These are phyloP conservation scores for Limosa lapponica DNA, from an alignment of 2,797 vertebrate species.

Conservation along the genomic window DNA sequence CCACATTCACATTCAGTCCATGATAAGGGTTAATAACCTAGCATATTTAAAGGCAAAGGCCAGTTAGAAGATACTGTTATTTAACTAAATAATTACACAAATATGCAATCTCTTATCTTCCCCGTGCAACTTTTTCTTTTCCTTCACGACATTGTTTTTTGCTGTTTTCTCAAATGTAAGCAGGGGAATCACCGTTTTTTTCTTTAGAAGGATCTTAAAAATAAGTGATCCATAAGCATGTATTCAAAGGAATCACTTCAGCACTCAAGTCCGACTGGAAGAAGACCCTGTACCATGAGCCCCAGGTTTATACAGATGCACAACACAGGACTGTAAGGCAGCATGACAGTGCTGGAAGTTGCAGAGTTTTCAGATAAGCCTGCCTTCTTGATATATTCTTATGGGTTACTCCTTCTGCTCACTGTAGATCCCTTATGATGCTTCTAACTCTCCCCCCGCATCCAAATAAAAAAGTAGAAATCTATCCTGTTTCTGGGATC, in stretches of 20 bases:
- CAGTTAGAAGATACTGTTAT: too few species aligned
- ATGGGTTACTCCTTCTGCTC: neutral
- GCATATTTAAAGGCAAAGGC: too few species aligned
- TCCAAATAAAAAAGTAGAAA: neutral
- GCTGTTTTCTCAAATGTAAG: neutral
- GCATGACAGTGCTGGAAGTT: too few species aligned
- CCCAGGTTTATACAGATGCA: neutral
- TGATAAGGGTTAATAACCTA: too few species aligned
- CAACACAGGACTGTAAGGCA: neutral
- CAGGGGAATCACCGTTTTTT: neutral
- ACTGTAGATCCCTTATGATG: neutral
- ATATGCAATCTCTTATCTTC: too few species aligned
- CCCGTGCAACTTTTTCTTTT: too few species aligned
- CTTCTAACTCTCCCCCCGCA: neutral
- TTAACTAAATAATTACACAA: too few species aligned
- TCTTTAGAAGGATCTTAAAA: neutral
- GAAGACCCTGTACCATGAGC: neutral
- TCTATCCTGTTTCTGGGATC: neutral
- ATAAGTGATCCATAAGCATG: neutral
- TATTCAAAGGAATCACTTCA: neutral
- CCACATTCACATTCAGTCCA: too few species aligned
- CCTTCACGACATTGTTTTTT: neutral
- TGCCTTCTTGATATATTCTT: neutral
- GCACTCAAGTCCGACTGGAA: neutral
- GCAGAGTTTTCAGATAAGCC: neutral